Evolutionary conservation across 2,113 vertebrate species (phyloP).

Genomic region (Camelus bactrianus): DNA sequence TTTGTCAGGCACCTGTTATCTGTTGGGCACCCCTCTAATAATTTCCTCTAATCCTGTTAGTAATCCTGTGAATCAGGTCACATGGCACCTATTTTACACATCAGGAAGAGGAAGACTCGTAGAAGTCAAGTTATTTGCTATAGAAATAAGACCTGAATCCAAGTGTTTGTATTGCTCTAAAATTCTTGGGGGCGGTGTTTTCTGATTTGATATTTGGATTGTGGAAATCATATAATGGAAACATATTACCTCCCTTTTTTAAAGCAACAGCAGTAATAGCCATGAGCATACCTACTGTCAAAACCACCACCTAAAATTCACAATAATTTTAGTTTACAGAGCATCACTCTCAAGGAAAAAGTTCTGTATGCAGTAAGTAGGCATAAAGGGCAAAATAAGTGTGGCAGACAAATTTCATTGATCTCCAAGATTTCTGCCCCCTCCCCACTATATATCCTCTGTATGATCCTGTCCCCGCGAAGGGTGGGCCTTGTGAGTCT

Average conservation of each 20-base stretch:
- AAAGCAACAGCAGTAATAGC: neutral
- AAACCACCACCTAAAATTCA: neutral
- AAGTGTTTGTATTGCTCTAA: neutral
- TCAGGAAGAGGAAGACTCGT: neutral
- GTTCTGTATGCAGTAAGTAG: neutral
- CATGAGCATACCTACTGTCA: neutral
- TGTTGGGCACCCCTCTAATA: neutral
- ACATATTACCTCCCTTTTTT: neutral
- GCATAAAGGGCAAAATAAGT: neutral
- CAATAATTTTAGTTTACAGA: neutral
- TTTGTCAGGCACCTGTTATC: neutral
- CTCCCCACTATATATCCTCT: neutral
- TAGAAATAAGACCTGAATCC: neutral
- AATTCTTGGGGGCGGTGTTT: neutral
- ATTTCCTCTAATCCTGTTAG: neutral
- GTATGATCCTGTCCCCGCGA: neutral
- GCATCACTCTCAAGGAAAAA: neutral
- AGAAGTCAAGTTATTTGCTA: neutral
- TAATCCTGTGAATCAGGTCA: neutral
- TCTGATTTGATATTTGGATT: neutral
- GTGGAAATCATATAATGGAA: neutral
- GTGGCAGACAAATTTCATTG: neutral
- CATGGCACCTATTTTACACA: neutral
- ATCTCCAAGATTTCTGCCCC: neutral
- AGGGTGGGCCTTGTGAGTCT: neutral